A percentile compares a stretch with the other conserved stretches of the same genome.
phyloP scores from a whole-genome alignment of 2,888 invertebrate species.

The Neoitamus cyanurus region DNA sequence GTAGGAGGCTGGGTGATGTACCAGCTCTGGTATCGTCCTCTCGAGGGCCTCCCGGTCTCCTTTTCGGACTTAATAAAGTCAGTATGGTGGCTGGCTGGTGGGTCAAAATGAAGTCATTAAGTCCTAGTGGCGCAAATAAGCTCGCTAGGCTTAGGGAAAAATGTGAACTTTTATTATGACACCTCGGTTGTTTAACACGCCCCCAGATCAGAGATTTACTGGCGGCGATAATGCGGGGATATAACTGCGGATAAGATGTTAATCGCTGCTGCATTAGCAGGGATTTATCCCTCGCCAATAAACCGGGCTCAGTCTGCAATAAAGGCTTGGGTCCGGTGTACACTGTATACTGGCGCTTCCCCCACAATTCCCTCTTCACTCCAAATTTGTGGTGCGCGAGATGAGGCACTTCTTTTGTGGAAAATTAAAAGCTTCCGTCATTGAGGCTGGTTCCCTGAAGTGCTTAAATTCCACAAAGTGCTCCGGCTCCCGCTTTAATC shows the following conservation, averaged over 20 bases:
- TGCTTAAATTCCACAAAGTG: neutral
- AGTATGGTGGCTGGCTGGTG: constrained; percentile 8
- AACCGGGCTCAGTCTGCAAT: neutral
- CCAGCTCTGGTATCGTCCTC: neutral
- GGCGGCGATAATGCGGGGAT: constrained; percentile 27
- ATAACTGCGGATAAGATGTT: constrained; percentile 36
- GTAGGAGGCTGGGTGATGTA: neutral
- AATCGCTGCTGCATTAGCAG: constrained; percentile 6
- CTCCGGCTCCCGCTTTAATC: neutral
- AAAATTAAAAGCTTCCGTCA: neutral
- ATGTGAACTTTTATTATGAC: constrained; percentile 42
- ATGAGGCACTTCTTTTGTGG: neutral
- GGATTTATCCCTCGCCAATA: neutral
- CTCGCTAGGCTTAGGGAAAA: constrained; percentile 20
- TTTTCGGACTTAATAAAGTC: constrained; percentile 37
- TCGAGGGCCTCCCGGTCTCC: neutral
- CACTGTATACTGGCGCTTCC: neutral
- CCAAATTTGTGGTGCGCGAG: neutral
- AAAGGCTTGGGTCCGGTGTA: neutral
- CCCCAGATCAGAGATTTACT: constrained; percentile 40
- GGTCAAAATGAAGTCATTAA: constrained; percentile 42
- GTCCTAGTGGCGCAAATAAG: constrained; percentile 37
- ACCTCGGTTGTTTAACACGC: constrained; percentile 41
- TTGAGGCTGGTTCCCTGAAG: neutral
- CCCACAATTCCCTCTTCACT: neutral